phyloP scores from a whole-genome alignment of 2,797 vertebrate species.

The Huso huso region DNA sequence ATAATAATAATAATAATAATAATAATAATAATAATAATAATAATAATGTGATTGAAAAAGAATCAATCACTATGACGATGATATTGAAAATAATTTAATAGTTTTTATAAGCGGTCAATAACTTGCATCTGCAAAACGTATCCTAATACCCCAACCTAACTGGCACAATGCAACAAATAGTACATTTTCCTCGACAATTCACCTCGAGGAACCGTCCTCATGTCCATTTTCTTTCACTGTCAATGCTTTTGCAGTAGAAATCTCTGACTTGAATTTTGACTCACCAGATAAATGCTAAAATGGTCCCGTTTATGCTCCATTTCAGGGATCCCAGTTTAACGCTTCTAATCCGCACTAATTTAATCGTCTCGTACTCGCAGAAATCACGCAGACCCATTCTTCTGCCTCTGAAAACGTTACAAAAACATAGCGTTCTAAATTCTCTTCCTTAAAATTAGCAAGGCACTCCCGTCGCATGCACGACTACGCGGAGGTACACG shows the following conservation, averaged over 20 bases:
- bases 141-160: background rate
- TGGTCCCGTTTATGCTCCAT: slow-evolving; percentile 47
- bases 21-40: too few species aligned
- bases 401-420: slow-evolving; percentile 28
- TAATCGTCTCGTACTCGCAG: slow-evolving; percentile 64
- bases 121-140: slow-evolving; percentile 4
- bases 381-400: slow-evolving; percentile 28
- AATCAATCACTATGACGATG: too few species aligned
- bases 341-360: slow-evolving; percentile 58
- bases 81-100: too few species aligned
- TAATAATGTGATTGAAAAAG: too few species aligned
- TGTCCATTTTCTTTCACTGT: too few species aligned
- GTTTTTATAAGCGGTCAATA: slow-evolving; percentile 7
- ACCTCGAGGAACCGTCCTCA: too few species aligned
- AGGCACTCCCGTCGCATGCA: slow-evolving; percentile 31
- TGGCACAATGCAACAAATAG: background rate
- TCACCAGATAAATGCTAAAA: slow-evolving; percentile 64
- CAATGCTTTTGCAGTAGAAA: too few species aligned
- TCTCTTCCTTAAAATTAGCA: slow-evolving; percentile 21
- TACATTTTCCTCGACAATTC: too few species aligned
- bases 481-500: slow-evolving; percentile 13
- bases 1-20: too few species aligned
- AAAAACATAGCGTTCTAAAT: slow-evolving; percentile 22
- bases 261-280: slow-evolving; percentile 20
- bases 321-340: slow-evolving; percentile 57